Percentiles rank a stretch among this genome's conserved stretches.
These are phyloP conservation scores for Anagyrus pseudococci DNA, from an alignment of 2,888 invertebrate genomes.

Conservation along the genomic window DNA sequence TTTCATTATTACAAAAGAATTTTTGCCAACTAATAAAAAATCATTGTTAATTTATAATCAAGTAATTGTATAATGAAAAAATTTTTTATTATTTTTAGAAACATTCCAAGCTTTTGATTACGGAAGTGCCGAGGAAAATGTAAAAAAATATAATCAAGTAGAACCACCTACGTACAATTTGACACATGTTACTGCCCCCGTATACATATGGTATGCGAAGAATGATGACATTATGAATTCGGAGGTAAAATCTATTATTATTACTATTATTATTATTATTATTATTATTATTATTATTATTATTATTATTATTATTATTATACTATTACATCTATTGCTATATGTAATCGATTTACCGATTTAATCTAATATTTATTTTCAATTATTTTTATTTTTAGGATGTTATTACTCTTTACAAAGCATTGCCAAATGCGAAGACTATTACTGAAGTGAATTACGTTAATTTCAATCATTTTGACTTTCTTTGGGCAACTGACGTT, in stretches of 20 bases:
- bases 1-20: not conserved
- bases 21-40: not conserved
- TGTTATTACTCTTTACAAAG: not conserved
- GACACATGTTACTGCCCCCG: slow-evolving; percentile 17
- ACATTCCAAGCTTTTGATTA: slow-evolving; percentile 25
- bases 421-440: slow-evolving; percentile 9
- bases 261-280: not conserved
- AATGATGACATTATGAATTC: slow-evolving; percentile 22
- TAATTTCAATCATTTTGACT: slow-evolving; percentile 32
- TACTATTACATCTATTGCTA: too few species aligned
- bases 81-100: slow-evolving; percentile 9
- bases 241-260: slow-evolving; percentile 17
- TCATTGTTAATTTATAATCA: not conserved
- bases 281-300: not conserved
- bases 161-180: slow-evolving; percentile 17
- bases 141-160: not conserved
- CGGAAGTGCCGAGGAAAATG: not conserved
- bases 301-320: slow-evolving; percentile 19
- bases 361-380: not conserved
- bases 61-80: not conserved
- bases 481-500: slow-evolving; percentile 27
- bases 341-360: too few species aligned
- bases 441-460: not conserved
- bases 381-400: slow-evolving; percentile 22
- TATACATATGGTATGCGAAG: slow-evolving; percentile 15